These are phyloP conservation scores for Aplidium turbinatum DNA, from an alignment of 23 tunicate genomes.

Conservation along the genomic window DNA sequence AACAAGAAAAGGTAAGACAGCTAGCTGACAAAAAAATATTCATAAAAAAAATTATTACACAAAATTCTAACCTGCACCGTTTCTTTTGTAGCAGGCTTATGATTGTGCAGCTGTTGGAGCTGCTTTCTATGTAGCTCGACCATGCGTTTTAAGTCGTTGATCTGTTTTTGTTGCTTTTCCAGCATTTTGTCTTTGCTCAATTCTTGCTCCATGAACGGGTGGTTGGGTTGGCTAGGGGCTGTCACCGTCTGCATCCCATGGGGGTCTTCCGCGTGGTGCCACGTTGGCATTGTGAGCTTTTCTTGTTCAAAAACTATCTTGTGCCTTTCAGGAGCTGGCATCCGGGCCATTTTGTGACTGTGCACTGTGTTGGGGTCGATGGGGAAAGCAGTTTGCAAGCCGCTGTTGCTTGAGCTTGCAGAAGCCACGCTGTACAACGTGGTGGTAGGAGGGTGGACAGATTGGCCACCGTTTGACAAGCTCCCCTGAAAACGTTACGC, in stretches of 20 bases:
- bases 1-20: too few relatives aligned
- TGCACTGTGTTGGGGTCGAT: constrained; percentile 65
- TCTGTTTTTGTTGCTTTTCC: constrained; percentile 89
- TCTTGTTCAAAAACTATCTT: constrained; percentile 49
- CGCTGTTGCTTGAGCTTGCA: neutral
- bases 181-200: constrained; percentile 56
- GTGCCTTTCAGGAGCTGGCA: constrained; percentile 62
- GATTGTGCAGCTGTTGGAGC: constrained; percentile 37
- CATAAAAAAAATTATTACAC: too few relatives aligned
- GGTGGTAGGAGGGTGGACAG: too few relatives aligned
- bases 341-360: constrained; percentile 49
- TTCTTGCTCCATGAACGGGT: neutral
- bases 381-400: constrained; percentile 43
- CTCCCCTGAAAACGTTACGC: too few relatives aligned
- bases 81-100: constrained; percentile 1
- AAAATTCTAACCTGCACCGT: constrained; percentile 9
- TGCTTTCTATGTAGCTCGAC: constrained; percentile 74
- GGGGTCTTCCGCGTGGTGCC: constrained; percentile 44
- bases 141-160: constrained; percentile 71
- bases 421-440: too few relatives aligned
- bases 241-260: constrained; percentile 16
- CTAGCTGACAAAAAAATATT: too few relatives aligned
- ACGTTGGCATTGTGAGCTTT: constrained; percentile 72
- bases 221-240: neutral
- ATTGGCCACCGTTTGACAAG: too few relatives aligned